A percentile compares a stretch with the other conserved stretches of the same genome.
Conservation (phyloP, 2,888 invertebrate species). For the Colletes collaris region DNA sequence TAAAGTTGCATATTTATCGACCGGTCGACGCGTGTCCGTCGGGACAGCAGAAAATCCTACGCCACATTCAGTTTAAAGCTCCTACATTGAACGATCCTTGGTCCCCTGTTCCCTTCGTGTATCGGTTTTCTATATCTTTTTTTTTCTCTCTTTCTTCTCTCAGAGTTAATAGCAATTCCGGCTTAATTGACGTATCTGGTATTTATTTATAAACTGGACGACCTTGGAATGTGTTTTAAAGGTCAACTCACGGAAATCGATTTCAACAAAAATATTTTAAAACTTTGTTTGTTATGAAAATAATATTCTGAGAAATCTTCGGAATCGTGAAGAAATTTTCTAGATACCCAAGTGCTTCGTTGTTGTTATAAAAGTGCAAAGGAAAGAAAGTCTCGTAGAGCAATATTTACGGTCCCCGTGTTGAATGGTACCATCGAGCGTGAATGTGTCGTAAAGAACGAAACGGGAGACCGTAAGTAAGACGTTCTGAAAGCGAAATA, state of each 20-base stretch:
- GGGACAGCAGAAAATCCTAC: neutral
- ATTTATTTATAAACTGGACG: no score
- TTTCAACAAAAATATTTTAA: no score
- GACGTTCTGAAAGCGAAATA: conserved; percentile 16
- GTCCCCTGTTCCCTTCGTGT: neutral
- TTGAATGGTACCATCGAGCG: neutral
- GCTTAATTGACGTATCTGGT: no score
- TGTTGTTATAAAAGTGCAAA: neutral
- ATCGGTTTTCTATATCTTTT: neutral
- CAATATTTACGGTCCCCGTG: neutral
- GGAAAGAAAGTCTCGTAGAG: neutral
- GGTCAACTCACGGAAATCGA: no score
- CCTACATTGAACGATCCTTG: neutral
- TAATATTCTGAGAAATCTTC: no score
- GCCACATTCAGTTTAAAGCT: neutral
- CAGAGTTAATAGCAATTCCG: no score
- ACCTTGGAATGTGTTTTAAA: no score
- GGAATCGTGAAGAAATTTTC: no score
- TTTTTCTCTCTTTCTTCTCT: neutral
- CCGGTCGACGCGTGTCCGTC: conserved; percentile 25
- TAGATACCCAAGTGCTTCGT: neutral
- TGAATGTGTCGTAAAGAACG: conserved; percentile 24
- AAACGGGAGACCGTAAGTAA: conserved; percentile 2
- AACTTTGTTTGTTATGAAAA: no score
- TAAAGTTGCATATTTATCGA: conserved; percentile 55